Percentiles rank a stretch among this genome's conserved stretches.
These are phyloP conservation scores for Solen grandis DNA, from an alignment of 1,140 invertebrate genomes.

Conservation along the genomic window DNA sequence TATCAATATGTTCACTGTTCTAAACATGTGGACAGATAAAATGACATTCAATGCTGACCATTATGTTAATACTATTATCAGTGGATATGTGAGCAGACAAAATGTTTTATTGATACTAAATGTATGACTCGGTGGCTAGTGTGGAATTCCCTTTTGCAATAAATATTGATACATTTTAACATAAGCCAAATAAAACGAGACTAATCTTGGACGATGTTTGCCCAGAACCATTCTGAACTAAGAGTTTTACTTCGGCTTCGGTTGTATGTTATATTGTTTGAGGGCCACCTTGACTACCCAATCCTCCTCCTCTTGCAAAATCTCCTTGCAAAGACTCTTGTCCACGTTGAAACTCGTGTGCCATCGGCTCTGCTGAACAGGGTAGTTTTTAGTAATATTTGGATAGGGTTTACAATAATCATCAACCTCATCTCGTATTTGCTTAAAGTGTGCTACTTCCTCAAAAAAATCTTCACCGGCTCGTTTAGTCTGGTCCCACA, in stretches of 20 bases:
- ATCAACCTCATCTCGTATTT: conserved; percentile 42
- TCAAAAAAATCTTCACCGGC: conserved; percentile 48
- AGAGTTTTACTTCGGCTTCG: conserved; percentile 10
- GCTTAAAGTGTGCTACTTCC: conserved; percentile 42
- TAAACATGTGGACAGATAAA: no score
- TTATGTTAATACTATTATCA: no score
- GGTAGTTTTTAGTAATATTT: conserved; percentile 37
- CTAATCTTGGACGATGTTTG: no score
- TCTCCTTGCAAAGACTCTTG: conserved; percentile 29
- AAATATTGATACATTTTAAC: no score
- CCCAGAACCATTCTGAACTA: no score
- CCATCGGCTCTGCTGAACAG: conserved; percentile 11
- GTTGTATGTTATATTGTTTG: conserved; percentile 37
- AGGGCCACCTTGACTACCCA: conserved; percentile 38
- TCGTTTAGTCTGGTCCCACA: conserved; percentile 34
- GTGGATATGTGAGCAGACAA: no score
- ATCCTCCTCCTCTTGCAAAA: conserved; percentile 47
- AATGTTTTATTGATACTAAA: no score
- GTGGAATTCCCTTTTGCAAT: no score
- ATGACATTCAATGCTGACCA: no score
- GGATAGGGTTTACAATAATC: conserved; percentile 51
- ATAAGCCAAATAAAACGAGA: no score
- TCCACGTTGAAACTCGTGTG: background rate
- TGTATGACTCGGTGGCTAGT: no score
- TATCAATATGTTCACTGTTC: no score